A percentile compares a stretch with the other conserved stretches of the same genome.
Conservation (phyloP, 1,140 invertebrate species). For the Laupala kohalensis region DNA sequence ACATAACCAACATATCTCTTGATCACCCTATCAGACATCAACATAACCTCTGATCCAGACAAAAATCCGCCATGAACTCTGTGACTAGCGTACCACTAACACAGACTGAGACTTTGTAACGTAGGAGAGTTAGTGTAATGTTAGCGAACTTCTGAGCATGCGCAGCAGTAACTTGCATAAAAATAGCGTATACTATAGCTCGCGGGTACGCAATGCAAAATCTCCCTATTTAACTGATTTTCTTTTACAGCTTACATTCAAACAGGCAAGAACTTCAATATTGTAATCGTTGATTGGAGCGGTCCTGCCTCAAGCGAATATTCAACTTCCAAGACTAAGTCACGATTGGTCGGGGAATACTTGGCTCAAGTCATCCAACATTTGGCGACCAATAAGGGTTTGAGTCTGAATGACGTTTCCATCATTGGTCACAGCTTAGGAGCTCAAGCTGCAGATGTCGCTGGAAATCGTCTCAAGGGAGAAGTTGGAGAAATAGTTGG, state of each 20-base stretch:
- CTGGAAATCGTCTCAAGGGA: neutral
- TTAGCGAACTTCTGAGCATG: too few relatives aligned
- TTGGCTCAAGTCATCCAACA: neutral
- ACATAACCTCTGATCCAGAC: too few relatives aligned
- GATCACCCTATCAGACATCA: too few relatives aligned
- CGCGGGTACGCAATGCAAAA: too few relatives aligned
- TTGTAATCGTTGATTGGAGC: neutral
- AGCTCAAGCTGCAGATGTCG: neutral
- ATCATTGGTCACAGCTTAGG: conserved; percentile 1
- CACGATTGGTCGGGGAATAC: neutral
- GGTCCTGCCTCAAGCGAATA: neutral
- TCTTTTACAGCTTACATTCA: neutral
- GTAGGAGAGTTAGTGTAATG: too few relatives aligned
- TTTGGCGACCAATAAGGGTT: neutral
- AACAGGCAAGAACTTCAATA: neutral
- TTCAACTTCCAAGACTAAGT: neutral
- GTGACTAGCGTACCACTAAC: too few relatives aligned
- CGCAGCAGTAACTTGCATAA: too few relatives aligned
- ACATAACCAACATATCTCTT: too few relatives aligned
- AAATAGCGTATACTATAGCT: too few relatives aligned
- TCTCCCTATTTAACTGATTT: too few relatives aligned
- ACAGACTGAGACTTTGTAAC: too few relatives aligned
- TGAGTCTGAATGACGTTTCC: neutral
- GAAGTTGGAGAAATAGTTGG: neutral
- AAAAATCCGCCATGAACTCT: too few relatives aligned